These are phyloP conservation scores for Cochlearius cochlearius DNA, from an alignment of 2,113 vertebrate genomes.

Conservation along the genomic window DNA sequence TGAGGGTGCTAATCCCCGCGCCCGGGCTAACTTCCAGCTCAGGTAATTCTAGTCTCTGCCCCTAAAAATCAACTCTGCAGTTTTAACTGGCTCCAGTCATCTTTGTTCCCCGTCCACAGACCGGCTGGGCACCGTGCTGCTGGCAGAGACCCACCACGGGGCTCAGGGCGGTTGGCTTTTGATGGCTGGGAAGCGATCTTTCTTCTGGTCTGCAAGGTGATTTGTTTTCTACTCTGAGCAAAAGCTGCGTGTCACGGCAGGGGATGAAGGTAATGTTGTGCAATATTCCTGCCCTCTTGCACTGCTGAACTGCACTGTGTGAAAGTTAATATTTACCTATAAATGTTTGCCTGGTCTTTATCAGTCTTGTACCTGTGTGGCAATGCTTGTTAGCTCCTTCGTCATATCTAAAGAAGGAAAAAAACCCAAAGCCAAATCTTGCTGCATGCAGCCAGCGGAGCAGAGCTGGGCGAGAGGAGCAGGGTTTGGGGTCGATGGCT, in stretches of 20 bases:
- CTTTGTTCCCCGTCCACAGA: neutral
- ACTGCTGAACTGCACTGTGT: neutral
- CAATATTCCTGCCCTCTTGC: neutral
- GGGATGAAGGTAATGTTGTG: neutral
- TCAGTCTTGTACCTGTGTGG: neutral
- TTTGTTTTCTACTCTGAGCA: neutral
- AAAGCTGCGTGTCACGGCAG: neutral
- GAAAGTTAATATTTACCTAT: neutral
- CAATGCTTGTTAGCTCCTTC: neutral
- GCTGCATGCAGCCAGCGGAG: neutral
- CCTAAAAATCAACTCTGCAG: neutral
- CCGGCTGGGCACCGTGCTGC: neutral
- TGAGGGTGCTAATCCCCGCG: neutral
- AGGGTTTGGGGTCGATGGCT: neutral
- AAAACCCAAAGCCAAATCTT: neutral
- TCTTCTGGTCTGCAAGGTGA: neutral
- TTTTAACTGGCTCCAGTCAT: neutral
- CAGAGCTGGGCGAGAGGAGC: neutral
- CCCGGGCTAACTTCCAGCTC: neutral
- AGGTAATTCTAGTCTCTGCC: conserved; percentile 5
- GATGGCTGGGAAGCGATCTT: neutral
- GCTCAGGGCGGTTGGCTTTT: neutral
- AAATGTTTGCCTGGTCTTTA: neutral
- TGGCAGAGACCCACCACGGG: neutral
- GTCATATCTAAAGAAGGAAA: neutral